Percentiles rank a stretch among this genome's conserved stretches.
These are phyloP conservation scores for Limosa lapponica DNA, from an alignment of 2,797 vertebrate species.

Conservation along the genomic window DNA sequence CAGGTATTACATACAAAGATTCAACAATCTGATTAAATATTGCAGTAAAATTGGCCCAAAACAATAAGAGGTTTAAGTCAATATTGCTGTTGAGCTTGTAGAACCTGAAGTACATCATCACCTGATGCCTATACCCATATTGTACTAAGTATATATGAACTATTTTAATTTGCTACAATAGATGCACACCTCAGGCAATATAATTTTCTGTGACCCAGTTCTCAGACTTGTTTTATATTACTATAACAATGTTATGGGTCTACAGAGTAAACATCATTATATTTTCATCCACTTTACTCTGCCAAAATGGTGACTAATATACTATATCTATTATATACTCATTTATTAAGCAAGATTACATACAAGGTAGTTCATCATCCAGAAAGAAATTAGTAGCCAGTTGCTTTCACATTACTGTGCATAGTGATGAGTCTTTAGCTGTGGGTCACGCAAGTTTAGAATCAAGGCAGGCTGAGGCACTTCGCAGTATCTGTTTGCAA, in stretches of 20 bases:
- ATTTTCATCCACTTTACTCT: neutral
- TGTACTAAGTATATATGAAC: neutral
- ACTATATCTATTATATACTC: neutral
- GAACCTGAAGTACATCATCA: neutral
- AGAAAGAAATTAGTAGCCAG: neutral
- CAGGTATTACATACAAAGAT: neutral
- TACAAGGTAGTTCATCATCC: neutral
- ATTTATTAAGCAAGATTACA: slow-evolving; percentile 15
- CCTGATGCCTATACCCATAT: neutral
- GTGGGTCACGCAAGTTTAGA: neutral
- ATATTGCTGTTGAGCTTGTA: neutral
- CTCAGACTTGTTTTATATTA: neutral
- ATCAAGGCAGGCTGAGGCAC: neutral
- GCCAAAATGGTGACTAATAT: neutral
- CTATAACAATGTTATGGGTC: neutral
- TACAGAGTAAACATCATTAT: neutral
- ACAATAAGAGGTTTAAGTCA: neutral
- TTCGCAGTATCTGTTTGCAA: neutral
- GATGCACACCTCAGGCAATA: neutral
- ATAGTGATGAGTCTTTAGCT: neutral
- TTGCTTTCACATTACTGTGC: neutral
- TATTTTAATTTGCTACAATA: neutral
- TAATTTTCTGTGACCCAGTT: neutral
- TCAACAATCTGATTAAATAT: neutral
- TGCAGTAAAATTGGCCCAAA: neutral